These are phyloP conservation scores for Brachyopa scutellaris DNA, from an alignment of 2,888 invertebrate genomes.

Conservation along the genomic window DNA sequence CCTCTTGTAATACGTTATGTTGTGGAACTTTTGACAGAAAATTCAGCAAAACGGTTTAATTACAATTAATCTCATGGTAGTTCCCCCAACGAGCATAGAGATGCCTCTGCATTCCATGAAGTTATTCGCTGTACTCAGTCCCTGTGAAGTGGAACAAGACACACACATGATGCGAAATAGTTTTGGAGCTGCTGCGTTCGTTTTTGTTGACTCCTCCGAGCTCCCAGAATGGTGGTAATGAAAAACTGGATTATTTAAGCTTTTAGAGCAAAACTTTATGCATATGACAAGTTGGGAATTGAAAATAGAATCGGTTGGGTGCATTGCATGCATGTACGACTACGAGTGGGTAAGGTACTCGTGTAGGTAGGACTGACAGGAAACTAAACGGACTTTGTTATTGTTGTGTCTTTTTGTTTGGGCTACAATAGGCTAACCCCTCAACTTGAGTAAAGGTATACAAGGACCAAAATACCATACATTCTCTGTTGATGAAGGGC, in stretches of 20 bases:
- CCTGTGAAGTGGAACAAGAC: constrained; percentile 26
- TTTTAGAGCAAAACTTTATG: constrained; percentile 50
- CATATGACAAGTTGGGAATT: constrained; percentile 62
- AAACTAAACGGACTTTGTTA: constrained; percentile 1
- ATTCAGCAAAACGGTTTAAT: constrained; percentile 66
- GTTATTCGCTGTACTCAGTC: constrained; percentile 4
- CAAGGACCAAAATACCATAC: too few species aligned
- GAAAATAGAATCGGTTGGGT: constrained; percentile 31
- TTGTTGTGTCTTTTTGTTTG: too few species aligned
- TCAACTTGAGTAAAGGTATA: constrained; percentile 14
- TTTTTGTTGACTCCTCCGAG: constrained; percentile 13
- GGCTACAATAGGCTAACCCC: neutral
- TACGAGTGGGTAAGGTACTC: too few species aligned
- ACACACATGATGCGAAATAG: constrained; percentile 1
- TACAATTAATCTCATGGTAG: constrained; percentile 66
- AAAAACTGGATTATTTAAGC: constrained; percentile 55
- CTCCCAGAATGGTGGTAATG: constrained; percentile 26
- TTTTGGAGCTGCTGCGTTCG: neutral
- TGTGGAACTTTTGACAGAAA: constrained; percentile 57
- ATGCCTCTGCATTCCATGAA: constrained; percentile 22
- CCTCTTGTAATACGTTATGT: constrained; percentile 44
- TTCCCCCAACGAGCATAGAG: constrained; percentile 3
- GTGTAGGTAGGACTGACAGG: neutral
- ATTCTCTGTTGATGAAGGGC: neutral
- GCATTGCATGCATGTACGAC: neutral